Evolutionary conservation across 35 echinoderm and acorn worm genomes (phyloP).

Genomic region (Heliocidaris tuberculata): DNA sequence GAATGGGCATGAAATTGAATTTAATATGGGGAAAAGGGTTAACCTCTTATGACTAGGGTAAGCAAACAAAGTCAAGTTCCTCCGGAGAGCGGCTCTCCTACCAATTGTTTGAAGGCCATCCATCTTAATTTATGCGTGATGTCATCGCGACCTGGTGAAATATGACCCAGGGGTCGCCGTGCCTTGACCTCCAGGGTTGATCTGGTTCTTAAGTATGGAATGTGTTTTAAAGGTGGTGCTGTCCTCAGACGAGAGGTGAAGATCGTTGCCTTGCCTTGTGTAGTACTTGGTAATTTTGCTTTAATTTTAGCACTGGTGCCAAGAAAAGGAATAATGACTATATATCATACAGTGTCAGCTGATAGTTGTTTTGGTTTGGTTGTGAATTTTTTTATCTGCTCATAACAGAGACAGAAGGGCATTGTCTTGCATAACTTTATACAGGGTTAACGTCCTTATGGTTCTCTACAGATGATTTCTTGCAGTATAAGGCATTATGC

Average conservation of each 20-base stretch:
- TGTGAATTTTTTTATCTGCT: too few relatives aligned
- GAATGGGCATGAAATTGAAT: conserved; percentile 5
- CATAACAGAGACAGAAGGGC: too few relatives aligned
- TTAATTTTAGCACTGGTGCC: background rate
- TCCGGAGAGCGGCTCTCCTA: background rate
- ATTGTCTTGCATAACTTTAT: too few relatives aligned
- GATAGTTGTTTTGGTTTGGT: too few relatives aligned
- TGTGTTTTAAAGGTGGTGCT: background rate
- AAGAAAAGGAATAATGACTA: too few relatives aligned
- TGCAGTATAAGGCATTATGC: too few relatives aligned
- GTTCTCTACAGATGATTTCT: too few relatives aligned
- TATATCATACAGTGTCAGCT: too few relatives aligned
- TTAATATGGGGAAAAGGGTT: background rate
- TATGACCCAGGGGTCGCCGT: conserved; percentile 7
- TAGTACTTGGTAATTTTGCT: background rate
- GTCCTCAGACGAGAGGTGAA: background rate
- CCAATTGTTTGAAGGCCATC: conserved; percentile 10
- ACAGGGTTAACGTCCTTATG: too few relatives aligned
- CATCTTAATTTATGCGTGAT: conserved; percentile 18
- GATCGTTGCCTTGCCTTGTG: background rate
- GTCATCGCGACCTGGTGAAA: conserved; percentile 8
- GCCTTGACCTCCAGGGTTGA: background rate
- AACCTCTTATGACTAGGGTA: background rate
- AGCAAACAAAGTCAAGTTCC: conserved; percentile 16
- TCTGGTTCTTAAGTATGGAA: conserved; percentile 16